A percentile compares a stretch with the other conserved stretches of the same genome.
These are phyloP conservation scores for Monomorium pharaonis DNA, from an alignment of 1,140 invertebrate genomes.

Conservation along the genomic window DNA sequence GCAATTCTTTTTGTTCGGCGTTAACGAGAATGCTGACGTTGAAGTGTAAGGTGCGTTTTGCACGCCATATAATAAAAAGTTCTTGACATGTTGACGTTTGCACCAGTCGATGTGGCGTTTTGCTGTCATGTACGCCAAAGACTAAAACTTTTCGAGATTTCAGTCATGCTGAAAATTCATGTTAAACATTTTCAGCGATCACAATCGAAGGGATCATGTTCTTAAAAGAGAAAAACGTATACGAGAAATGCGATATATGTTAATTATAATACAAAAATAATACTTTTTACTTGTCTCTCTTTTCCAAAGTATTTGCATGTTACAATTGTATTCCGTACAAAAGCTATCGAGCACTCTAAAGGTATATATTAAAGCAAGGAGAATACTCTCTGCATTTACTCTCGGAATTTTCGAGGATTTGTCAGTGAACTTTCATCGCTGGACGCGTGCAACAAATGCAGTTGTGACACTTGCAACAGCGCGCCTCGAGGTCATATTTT, in stretches of 20 bases:
- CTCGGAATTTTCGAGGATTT: not conserved
- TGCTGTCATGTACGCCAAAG: not conserved
- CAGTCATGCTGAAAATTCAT: not conserved
- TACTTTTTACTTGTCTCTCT: not conserved
- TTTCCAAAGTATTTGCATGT: not conserved
- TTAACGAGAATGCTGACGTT: slow-evolving; percentile 20
- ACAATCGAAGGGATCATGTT: not conserved
- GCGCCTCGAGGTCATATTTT: not conserved
- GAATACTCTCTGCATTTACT: not conserved
- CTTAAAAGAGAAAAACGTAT: not conserved
- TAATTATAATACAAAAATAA: not conserved
- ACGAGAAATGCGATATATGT: not conserved
- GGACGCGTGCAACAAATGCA: slow-evolving; percentile 34
- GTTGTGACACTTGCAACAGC: slow-evolving; percentile 21
- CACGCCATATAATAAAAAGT: slow-evolving; percentile 20
- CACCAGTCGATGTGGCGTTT: not conserved
- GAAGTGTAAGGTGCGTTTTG: slow-evolving; percentile 18
- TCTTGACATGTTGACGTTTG: slow-evolving; percentile 2
- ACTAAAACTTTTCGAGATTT: slow-evolving; percentile 6
- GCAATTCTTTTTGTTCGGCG: not conserved
- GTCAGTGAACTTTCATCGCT: slow-evolving; percentile 5
- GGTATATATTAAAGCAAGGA: not conserved
- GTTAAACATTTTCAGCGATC: slow-evolving; percentile 13
- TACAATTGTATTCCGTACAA: not conserved
- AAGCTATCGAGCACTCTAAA: not conserved